Evolutionary conservation across 2,113 vertebrate species (phyloP).

Genomic region (Gopherus evgoodei): DNA sequence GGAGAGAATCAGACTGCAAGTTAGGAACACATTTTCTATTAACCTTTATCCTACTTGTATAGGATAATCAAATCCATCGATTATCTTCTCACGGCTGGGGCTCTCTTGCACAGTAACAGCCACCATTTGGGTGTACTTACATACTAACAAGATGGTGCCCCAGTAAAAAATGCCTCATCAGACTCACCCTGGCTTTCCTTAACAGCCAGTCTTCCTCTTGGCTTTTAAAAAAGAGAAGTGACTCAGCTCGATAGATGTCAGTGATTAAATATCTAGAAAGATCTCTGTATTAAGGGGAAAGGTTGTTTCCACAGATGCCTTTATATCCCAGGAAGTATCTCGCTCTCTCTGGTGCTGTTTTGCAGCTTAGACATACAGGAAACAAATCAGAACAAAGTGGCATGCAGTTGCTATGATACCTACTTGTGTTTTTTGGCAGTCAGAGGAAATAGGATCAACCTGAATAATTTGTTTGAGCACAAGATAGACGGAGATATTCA

Average conservation of each 20-base stretch:
- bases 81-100: background rate
- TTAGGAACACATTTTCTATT: background rate
- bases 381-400: background rate
- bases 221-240: background rate
- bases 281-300: background rate
- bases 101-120: background rate
- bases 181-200: background rate
- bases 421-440: background rate
- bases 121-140: background rate
- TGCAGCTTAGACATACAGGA: background rate
- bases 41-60: background rate
- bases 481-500: background rate
- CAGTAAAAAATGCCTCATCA: background rate
- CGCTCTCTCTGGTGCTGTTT: background rate
- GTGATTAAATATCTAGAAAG: background rate
- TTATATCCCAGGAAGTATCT: background rate
- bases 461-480: background rate
- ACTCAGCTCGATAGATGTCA: background rate
- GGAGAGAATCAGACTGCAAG: background rate
- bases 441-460: background rate
- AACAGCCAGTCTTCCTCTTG: background rate
- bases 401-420: slow-evolving; percentile 18
- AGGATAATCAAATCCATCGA: background rate
- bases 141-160: background rate
- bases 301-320: background rate